Percentiles rank a stretch among this genome's conserved stretches.
Conservation (phyloP, 2,797 vertebrate species). For the Chanos chanos region DNA sequence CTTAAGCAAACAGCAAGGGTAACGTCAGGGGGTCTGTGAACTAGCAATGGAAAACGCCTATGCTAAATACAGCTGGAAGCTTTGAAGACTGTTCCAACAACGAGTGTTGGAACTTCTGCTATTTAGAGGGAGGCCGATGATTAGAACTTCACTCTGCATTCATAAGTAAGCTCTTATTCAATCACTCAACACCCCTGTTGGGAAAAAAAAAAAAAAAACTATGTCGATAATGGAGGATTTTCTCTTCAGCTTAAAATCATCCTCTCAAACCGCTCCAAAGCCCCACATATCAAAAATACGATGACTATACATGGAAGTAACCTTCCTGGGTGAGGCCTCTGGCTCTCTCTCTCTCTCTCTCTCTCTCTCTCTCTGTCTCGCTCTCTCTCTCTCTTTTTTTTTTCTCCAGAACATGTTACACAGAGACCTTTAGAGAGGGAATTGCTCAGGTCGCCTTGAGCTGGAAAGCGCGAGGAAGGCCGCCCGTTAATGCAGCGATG, state of each 20-base stretch:
- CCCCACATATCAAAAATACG: too few relatives aligned
- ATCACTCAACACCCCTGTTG: too few relatives aligned
- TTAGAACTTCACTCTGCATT: constrained; percentile 47
- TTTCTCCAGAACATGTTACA: constrained; percentile 12
- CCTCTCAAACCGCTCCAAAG: too few relatives aligned
- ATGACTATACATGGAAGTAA: too few relatives aligned
- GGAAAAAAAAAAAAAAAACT: too few relatives aligned
- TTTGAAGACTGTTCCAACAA: constrained; percentile 26
- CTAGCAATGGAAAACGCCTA: neutral
- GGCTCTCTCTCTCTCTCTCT: neutral
- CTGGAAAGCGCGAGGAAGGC: neutral
- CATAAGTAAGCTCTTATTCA: neutral
- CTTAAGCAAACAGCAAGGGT: constrained; percentile 3
- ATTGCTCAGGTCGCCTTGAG: neutral
- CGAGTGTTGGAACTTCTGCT: constrained; percentile 30
- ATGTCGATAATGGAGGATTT: too few relatives aligned
- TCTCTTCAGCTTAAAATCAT: too few relatives aligned
- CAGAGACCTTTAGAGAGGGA: neutral
- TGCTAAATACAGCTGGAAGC: constrained; percentile 3
- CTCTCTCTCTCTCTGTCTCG: constrained; percentile 7
- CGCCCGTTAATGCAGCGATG: neutral
- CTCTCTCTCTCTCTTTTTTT: neutral
- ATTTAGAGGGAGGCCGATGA: neutral
- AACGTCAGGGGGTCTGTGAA: constrained; percentile 12
- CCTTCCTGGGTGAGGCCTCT: too few relatives aligned